phyloP scores from a whole-genome alignment of 2,113 vertebrate species.

The Tonatia bakeri region DNA sequence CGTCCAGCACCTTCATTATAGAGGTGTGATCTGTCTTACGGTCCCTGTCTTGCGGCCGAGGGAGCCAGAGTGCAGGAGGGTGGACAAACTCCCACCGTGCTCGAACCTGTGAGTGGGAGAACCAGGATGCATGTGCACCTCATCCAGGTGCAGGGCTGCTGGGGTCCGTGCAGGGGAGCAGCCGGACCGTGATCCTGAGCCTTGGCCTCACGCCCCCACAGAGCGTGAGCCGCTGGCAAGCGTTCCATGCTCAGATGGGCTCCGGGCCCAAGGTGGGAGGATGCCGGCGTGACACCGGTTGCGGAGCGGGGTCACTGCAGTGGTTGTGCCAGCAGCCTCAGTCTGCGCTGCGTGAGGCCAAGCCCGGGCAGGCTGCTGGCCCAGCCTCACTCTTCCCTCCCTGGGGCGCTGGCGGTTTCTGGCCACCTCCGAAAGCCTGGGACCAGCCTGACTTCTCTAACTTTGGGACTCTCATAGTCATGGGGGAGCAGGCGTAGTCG shows the following conservation, averaged over 20 bases:
- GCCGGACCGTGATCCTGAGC: background rate
- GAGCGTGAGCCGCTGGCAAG: background rate
- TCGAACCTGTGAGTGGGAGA: accelerated
- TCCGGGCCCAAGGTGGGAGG: background rate
- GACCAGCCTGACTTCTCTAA: background rate
- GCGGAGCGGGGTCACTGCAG: accelerated
- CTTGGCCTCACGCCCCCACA: accelerated
- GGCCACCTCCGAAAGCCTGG: background rate
- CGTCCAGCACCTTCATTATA: too few species aligned
- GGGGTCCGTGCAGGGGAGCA: background rate
- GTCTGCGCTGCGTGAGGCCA: background rate
- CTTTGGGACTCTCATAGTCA: accelerated
- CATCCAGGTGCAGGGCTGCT: accelerated
- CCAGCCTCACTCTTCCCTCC: background rate
- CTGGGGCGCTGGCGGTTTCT: background rate
- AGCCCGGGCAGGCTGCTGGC: too few species aligned
- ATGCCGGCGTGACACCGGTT: accelerated
- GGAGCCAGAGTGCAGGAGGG: background rate
- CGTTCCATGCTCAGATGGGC: background rate
- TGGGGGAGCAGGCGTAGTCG: background rate
- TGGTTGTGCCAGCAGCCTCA: accelerated
- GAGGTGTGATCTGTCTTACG: accelerated
- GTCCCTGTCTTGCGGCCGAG: accelerated
- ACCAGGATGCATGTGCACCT: background rate
- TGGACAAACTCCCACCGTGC: accelerated